Conservation (phyloP, 2,888 invertebrate species). For the Ectropis crepuscularia region DNA sequence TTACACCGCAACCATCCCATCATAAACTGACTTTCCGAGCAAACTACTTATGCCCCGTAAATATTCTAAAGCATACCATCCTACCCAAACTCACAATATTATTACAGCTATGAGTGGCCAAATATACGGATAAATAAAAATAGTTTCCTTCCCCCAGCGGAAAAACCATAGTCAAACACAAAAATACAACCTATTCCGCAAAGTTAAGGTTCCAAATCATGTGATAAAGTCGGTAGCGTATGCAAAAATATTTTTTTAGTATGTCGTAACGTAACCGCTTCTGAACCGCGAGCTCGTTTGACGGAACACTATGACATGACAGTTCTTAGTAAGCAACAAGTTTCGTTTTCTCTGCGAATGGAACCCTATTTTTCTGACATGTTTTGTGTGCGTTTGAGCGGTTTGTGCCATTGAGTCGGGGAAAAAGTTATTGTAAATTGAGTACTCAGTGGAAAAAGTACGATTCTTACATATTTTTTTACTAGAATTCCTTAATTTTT, state of each 20-base stretch:
- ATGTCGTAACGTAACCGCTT: slow-evolving; percentile 45
- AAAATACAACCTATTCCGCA: slow-evolving; percentile 31
- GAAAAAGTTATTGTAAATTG: no score
- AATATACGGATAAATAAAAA: slow-evolving; percentile 52
- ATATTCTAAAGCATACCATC: slow-evolving; percentile 39
- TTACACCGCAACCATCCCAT: neutral
- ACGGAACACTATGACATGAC: slow-evolving; percentile 42
- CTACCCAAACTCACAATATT: slow-evolving; percentile 48
- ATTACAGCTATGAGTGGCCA: slow-evolving; percentile 53
- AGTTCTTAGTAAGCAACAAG: slow-evolving; percentile 45
- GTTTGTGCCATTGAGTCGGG: slow-evolving; percentile 2
- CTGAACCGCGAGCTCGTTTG: slow-evolving; percentile 41
- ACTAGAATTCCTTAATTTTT: no score
- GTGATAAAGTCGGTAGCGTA: slow-evolving; percentile 20
- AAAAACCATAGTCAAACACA: neutral
- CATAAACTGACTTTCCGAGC: slow-evolving; percentile 14
- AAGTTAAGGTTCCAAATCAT: slow-evolving; percentile 28
- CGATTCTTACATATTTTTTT: no score
- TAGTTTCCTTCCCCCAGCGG: slow-evolving; percentile 35
- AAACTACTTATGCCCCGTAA: slow-evolving; percentile 34
- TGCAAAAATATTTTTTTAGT: slow-evolving; percentile 50
- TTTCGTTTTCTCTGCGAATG: slow-evolving; percentile 30
- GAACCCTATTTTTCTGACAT: slow-evolving; percentile 42
- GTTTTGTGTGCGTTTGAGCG: slow-evolving; percentile 19
- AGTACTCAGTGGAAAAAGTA: no score